These are phyloP conservation scores for Alviniconcha strummeri DNA, from an alignment of 2,888 invertebrate genomes.

Conservation along the genomic window DNA sequence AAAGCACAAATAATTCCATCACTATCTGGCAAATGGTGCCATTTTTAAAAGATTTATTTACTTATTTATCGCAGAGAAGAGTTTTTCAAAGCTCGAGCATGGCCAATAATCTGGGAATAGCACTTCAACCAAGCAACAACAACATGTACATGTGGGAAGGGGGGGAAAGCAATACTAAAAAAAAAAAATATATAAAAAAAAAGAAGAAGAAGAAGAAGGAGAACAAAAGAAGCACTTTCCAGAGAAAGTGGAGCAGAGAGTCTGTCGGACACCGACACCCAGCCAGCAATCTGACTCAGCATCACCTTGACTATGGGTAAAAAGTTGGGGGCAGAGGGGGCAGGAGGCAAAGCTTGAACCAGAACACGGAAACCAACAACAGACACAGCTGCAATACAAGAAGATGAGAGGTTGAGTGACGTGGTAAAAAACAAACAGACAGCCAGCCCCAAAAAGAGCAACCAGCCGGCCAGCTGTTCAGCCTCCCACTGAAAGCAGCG, in stretches of 20 bases:
- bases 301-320: background rate
- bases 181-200: background rate
- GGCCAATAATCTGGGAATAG: no score
- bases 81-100: no score
- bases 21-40: no score
- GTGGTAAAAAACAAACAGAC: background rate
- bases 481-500: background rate
- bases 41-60: no score
- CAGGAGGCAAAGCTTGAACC: background rate
- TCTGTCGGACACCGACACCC: constrained; percentile 4
- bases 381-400: constrained; percentile 15
- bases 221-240: no score
- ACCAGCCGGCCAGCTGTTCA: background rate
- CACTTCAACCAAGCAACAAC: no score
- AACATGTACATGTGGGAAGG: background rate
- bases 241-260: background rate
- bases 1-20: no score
- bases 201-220: no score
- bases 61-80: no score
- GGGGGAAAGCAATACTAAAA: background rate
- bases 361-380: background rate
- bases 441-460: background rate
- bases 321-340: background rate
- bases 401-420: background rate
- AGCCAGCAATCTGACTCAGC: background rate